These are phyloP conservation scores for Drosophila persimilis DNA, from an alignment of 1,140 invertebrate species.

Conservation along the genomic window DNA sequence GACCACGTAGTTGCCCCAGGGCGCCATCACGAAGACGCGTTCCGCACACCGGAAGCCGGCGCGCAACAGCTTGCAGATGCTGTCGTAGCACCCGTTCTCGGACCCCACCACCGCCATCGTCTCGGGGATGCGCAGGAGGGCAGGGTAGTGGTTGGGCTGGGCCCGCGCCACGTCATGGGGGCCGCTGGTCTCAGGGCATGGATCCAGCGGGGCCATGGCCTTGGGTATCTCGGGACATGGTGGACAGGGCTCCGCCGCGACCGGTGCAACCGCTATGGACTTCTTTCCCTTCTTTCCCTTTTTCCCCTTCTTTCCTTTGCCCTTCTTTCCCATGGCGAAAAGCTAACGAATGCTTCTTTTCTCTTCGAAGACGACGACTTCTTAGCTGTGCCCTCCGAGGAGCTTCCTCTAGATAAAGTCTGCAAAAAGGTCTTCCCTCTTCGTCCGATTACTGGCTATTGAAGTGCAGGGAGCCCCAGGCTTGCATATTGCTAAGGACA, in stretches of 20 bases:
- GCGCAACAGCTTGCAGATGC: conserved; percentile 76
- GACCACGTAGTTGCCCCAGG: conserved; percentile 81
- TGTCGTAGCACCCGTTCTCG: conserved; percentile 78
- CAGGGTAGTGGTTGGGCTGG: conserved; percentile 77
- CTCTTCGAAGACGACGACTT: conserved; percentile 19
- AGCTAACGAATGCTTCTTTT: conserved; percentile 11
- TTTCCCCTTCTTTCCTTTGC: conserved; percentile 41
- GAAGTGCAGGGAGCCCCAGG: background rate
- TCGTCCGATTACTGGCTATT: conserved; percentile 2
- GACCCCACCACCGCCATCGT: conserved; percentile 80
- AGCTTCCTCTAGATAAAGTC: background rate
- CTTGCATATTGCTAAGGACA: conserved; percentile 9
- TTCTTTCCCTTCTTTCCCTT: conserved; percentile 32
- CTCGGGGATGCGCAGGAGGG: conserved; percentile 68
- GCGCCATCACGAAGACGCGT: conserved; percentile 77
- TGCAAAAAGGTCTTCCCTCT: background rate
- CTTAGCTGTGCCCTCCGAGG: conserved; percentile 18
- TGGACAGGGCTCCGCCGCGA: conserved; percentile 45
- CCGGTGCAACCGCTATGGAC: background rate
- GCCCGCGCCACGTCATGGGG: conserved; percentile 64
- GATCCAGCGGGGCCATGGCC: conserved; percentile 57
- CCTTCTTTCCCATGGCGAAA: conserved; percentile 26
- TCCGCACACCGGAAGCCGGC: conserved; percentile 78
- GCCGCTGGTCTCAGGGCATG: conserved; percentile 59
- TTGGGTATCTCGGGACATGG: conserved; percentile 62